These are phyloP conservation scores for Onychomys torridus DNA, from an alignment of 2,797 vertebrate genomes.

Conservation along the genomic window DNA sequence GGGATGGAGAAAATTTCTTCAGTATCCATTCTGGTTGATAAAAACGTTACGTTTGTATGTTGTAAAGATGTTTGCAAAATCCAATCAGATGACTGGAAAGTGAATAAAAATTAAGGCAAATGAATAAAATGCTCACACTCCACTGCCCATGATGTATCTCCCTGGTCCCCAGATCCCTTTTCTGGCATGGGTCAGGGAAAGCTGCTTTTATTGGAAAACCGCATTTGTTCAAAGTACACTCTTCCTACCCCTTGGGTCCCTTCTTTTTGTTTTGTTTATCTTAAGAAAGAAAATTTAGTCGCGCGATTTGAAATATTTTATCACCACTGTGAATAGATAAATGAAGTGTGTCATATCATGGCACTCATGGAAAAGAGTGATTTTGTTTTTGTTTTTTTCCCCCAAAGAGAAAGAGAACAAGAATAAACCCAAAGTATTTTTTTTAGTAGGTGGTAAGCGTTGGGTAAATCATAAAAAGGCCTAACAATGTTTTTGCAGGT, in stretches of 20 bases:
- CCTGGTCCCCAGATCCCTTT: conserved; percentile 70
- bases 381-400: not conserved
- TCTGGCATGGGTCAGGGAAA: conserved; percentile 72
- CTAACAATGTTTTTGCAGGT: conserved; percentile 51
- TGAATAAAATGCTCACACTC: conserved; percentile 91
- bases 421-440: conserved; percentile 47
- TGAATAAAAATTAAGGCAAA: conserved; percentile 93
- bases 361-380: conserved; percentile 69
- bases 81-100: conserved; percentile 97
- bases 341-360: conserved; percentile 66
- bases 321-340: conserved; percentile 58
- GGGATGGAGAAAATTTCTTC: conserved; percentile 90
- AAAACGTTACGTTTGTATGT: conserved; percentile 96
- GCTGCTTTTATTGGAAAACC: conserved; percentile 75
- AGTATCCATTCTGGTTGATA: conserved; percentile 94
- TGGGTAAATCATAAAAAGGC: conserved; percentile 47
- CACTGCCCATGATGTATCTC: conserved; percentile 82
- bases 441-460: conserved; percentile 55
- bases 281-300: conserved; percentile 74
- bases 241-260: conserved; percentile 11
- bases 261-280: conserved; percentile 58
- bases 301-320: conserved; percentile 62
- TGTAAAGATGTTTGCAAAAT: conserved; percentile 99
- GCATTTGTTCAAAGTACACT: conserved; percentile 75
- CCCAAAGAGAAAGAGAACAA: conserved; percentile 39